phyloP scores from a whole-genome alignment of 1,140 invertebrate species.

The Drosophila melanica region DNA sequence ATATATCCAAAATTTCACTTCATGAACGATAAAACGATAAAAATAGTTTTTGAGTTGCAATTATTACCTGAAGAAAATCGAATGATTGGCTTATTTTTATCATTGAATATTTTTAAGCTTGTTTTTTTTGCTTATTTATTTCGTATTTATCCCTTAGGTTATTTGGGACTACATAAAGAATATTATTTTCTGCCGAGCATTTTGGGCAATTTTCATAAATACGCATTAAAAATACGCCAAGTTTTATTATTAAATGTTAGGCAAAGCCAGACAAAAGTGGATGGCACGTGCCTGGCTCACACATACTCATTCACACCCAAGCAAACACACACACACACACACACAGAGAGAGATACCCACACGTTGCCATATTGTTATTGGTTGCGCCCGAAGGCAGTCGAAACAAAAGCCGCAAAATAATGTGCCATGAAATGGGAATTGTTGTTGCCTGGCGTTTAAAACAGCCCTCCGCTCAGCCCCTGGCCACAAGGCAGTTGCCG shows the following conservation, averaged over 20 bases:
- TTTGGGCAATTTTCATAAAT: conserved; percentile 40
- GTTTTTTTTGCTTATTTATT: conserved; percentile 18
- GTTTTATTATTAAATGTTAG: conserved; percentile 40
- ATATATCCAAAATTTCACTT: no score
- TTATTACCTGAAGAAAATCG: no score
- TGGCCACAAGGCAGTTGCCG: conserved; percentile 9
- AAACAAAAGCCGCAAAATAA: conserved; percentile 82
- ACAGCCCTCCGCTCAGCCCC: not conserved
- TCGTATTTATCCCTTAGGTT: conserved; percentile 14
- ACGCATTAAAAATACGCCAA: conserved; percentile 44
- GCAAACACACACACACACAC: conserved; percentile 1
- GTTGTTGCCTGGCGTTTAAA: conserved; percentile 49
- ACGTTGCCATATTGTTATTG: conserved; percentile 38
- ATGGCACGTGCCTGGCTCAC: conserved; percentile 36
- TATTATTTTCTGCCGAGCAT: conserved; percentile 4
- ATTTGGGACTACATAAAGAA: not conserved
- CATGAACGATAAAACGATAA: no score
- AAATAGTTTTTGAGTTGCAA: no score
- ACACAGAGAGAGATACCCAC: conserved; percentile 9
- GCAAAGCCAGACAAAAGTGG: conserved; percentile 37
- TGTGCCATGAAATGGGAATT: conserved; percentile 82
- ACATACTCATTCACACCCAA: not conserved
- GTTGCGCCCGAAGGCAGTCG: conserved; percentile 58
- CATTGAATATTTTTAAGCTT: no score
- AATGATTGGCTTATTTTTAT: no score